phyloP scores from a whole-genome alignment of 2,797 vertebrate species.

The Parauchenoglanis ngamensis region DNA sequence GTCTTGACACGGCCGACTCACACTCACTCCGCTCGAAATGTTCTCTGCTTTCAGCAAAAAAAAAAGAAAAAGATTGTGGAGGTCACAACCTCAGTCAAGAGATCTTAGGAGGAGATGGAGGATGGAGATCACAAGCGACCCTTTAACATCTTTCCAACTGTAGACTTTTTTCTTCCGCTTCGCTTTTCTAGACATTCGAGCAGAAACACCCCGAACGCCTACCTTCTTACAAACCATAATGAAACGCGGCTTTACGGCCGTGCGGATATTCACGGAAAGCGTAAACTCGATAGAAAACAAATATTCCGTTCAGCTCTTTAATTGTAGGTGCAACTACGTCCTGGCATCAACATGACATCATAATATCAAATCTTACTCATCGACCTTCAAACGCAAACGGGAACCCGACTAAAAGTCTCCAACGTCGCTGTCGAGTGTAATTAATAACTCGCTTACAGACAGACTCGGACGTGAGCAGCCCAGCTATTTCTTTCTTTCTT shows the following conservation, averaged over 20 bases:
- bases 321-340: too few species aligned
- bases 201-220: background rate
- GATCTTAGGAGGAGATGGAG: background rate
- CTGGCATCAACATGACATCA: too few species aligned
- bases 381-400: too few species aligned
- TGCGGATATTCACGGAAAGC: background rate
- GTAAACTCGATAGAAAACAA: background rate
- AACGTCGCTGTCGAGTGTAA: too few species aligned
- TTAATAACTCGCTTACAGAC: too few species aligned
- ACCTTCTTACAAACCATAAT: background rate
- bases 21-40: background rate
- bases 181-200: background rate
- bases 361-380: too few species aligned
- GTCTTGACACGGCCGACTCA: background rate
- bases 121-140: background rate
- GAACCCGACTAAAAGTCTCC: too few species aligned
- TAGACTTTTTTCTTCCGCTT: background rate
- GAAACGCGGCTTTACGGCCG: background rate
- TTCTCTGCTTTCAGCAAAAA: background rate
- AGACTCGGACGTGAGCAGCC: too few species aligned
- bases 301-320: background rate
- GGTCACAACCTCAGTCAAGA: background rate
- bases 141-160: background rate
- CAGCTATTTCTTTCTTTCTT: too few species aligned
- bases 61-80: background rate